Percentiles rank a stretch among this genome's conserved stretches.
Conservation (phyloP, 1,140 invertebrate genomes). For the Leptinotarsa lineolata region DNA sequence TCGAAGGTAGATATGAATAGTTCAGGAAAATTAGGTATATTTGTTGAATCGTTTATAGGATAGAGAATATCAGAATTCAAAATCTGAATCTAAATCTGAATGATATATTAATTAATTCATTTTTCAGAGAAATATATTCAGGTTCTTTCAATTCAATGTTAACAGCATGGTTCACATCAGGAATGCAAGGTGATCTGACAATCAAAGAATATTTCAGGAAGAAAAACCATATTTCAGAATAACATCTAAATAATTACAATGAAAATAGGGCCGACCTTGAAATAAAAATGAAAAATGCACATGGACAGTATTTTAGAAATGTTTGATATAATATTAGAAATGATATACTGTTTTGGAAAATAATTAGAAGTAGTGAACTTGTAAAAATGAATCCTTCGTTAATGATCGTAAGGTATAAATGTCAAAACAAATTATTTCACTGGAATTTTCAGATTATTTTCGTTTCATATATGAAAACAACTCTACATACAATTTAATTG, state of each 20-base stretch:
- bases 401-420: neutral
- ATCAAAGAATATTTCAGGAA: neutral
- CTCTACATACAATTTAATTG: neutral
- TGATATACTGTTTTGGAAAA: neutral
- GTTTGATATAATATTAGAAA: neutral
- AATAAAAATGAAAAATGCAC: neutral
- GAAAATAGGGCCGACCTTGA: neutral
- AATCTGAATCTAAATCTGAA: no score
- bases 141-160: no score
- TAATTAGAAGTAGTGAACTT: neutral
- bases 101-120: no score
- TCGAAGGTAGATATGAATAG: slow-evolving; percentile 34
- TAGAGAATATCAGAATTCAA: no score
- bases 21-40: no score
- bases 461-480: neutral
- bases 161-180: neutral
- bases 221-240: neutral
- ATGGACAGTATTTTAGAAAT: neutral
- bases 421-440: neutral
- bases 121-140: no score
- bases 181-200: neutral
- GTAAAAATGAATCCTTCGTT: neutral
- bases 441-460: neutral
- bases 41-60: no score
- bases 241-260: neutral